Evolutionary conservation across 2,113 vertebrate species (phyloP).

Genomic region (Gopherus flavomarginatus): DNA sequence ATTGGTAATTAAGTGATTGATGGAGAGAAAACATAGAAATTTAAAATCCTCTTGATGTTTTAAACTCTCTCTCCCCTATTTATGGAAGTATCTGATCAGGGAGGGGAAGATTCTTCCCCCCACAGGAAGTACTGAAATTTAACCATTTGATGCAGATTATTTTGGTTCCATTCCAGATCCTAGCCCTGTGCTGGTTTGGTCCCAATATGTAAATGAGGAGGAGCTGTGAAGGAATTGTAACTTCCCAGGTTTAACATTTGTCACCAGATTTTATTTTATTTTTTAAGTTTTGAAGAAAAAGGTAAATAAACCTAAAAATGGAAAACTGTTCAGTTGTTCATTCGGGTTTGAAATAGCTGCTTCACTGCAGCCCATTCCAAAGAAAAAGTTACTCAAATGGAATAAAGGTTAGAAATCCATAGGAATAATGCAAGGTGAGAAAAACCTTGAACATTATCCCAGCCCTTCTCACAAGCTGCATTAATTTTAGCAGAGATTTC

Average conservation of each 20-base stretch:
- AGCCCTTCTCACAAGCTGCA: background rate
- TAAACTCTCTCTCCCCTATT: background rate
- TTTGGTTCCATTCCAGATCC: background rate
- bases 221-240: background rate
- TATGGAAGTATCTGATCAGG: background rate
- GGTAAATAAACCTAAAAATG: accelerated
- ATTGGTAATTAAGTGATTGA: background rate
- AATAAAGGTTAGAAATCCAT: background rate
- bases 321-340: background rate
- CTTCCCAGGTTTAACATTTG: background rate
- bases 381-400: background rate
- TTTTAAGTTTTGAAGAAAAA: background rate
- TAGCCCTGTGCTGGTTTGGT: accelerated
- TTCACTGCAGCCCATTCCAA: background rate
- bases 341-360: background rate
- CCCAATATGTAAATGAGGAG: accelerated
- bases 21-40: background rate
- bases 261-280: background rate
- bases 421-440: background rate
- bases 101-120: background rate
- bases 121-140: background rate
- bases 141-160: background rate
- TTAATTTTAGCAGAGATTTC: background rate
- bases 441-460: background rate
- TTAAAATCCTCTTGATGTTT: background rate